Base-by-base conservation (phyloP, 2,888 invertebrate species). In the Ecdyonurus torrentis region DNA sequence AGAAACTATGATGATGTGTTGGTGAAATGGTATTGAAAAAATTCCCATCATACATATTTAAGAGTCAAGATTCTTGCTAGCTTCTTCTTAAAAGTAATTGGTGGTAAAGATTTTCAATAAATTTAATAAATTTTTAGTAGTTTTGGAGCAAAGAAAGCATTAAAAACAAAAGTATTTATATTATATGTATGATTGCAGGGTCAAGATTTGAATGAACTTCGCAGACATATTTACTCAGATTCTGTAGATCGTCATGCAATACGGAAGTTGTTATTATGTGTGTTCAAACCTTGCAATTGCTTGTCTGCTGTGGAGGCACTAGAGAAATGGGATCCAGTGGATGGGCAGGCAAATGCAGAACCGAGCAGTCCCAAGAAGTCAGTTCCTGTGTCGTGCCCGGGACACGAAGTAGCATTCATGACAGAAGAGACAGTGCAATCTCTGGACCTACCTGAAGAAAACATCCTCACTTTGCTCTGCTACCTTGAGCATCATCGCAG, bases 361-460 rank as follows among this genome's bases (percentile, higher is more conserved):
- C 7, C 37, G 19, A 58, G 19, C 25, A 7, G 19, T 23, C 37
- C 22, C 25, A 10, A 5, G n/a, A 50, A 18, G 23, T 18, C 53
- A 15, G 3, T 18, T 50, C 15, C 55, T 7, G 55, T 55, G 22
- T 7, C 5, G 55, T 63, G 63, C 20, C 59, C 52, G 2, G 63
- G 63, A 25, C 63, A 63, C 22, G 63, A 63, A 23, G 87, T 94
- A 61, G 90, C 91, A 0, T 85, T 96, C 71, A 83, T 89, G 0
- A 84, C 93, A 64, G 86, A 90, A 66, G 79, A 82, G 66, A 87
- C 89, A 5, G 87, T 95, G 1, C 79, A 83, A 70, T 80, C 83
- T 63, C 77, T 97, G 65, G 96, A 97, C 74, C 79, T 95, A 62
- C 88, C 92, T 50, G 87, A 91, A 71, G 94, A 96, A 80, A 93